A percentile compares a stretch with the other conserved stretches of the same genome.
Conservation (phyloP, 2,797 vertebrate species). For the Clarias pachynema region DNA sequence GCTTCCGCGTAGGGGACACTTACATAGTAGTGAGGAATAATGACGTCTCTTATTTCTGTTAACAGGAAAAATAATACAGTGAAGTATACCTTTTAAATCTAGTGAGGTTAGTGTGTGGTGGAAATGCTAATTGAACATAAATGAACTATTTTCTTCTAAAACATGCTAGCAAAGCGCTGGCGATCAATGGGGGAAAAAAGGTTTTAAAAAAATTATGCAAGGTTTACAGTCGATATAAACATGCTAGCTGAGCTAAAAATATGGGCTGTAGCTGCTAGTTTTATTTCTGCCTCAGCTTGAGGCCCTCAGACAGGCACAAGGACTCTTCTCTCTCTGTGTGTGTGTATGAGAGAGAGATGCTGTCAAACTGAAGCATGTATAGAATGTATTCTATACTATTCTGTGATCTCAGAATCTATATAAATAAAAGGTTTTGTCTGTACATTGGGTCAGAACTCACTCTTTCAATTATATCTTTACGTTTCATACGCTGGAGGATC, state of each 20-base stretch:
- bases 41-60: background rate
- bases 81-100: background rate
- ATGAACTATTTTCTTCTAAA: background rate
- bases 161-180: background rate
- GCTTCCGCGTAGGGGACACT: background rate
- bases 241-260: background rate
- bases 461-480: no score
- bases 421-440: background rate
- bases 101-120: background rate
- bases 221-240: background rate
- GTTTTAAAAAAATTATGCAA: background rate
- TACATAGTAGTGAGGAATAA: background rate
- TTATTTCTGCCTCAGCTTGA: background rate
- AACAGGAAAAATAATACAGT: background rate
- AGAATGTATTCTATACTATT: background rate
- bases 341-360: no score
- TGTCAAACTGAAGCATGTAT: conserved; percentile 38
- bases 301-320: background rate
- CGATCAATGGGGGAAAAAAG: background rate
- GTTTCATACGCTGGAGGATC: no score
- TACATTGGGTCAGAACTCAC: no score
- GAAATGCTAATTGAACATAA: background rate
- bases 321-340: background rate
- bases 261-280: background rate
- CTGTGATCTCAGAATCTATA: no score